Evolutionary conservation across 2,113 vertebrate species (phyloP), one percentile per base, ranked within the genome.

Genomic region (Dicrurus megarhynchus): DNA sequence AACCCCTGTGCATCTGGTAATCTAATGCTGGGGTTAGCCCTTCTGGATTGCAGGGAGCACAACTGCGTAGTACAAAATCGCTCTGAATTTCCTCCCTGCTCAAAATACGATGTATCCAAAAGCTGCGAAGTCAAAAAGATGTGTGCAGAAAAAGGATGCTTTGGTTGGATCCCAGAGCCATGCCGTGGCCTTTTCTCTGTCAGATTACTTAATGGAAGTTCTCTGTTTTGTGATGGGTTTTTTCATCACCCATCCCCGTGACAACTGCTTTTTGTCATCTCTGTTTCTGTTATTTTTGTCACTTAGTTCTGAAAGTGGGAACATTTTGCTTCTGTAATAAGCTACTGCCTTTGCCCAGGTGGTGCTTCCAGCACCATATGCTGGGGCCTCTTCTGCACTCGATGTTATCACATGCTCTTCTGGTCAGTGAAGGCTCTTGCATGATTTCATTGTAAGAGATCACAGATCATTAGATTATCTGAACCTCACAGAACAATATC

Each of bases 1-100:
- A 93, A 88, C 32, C 16, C 6, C 24, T 89, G 64, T 57, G 60
- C 68, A 95, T 91, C 78, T 95, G 91, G 84, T 85, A 90, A 81
- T 94, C 76, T 93, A 90, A 96, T 85, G 18, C 41, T 76, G 56
- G n/a, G 53, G 39, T 71, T 92, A 92, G 85, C 32, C 61, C 64
- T 94, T 73, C 70, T 80, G 74, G 53, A 84, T 74, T 8, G 3
- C 47, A 75, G 28, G 44, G 57, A 96, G 28, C n/a, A 63, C 27
- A 90, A 79, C 33, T 41, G 32, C 39, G 14, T 46, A 68, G 33
- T 55, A 88, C 80, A 49, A 65, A 84, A 63, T 64, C 60, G 35
- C 23, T 84, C 50, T 79, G 49, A 42, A 87, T 92, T 84, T 93
- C 50, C 47, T 83, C 9, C 7, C 24, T 64, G 21, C 23, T 92